Conservation (phyloP, 2,888 invertebrate species). For the Muschampia plurimacula region DNA sequence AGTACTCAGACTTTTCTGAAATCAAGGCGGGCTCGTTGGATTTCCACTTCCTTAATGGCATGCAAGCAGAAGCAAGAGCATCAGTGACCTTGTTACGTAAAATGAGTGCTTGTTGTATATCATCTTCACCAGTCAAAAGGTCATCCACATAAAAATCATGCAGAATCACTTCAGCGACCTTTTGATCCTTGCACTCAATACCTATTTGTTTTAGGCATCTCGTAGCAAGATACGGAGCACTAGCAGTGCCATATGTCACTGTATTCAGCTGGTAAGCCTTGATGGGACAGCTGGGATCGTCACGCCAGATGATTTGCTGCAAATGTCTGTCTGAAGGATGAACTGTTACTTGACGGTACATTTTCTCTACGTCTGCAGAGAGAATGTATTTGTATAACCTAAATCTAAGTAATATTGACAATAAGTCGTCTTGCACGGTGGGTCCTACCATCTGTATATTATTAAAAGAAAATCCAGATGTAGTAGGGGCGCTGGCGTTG, state of each 20-base stretch:
- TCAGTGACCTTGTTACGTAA: constrained; percentile 37
- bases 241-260: constrained; percentile 48
- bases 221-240: constrained; percentile 47
- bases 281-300: constrained; percentile 34
- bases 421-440: constrained; percentile 45
- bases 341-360: constrained; percentile 46
- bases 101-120: constrained; percentile 18
- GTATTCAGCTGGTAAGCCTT: constrained; percentile 46
- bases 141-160: constrained; percentile 50
- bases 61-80: constrained; percentile 43
- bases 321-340: constrained; percentile 35
- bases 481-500: constrained; percentile 26
- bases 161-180: constrained; percentile 41
- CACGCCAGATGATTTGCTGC: constrained; percentile 45
- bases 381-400: constrained; percentile 44
- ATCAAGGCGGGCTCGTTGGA: constrained; percentile 44
- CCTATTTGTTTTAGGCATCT: constrained; percentile 47
- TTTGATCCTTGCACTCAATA: constrained; percentile 40
- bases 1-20: constrained; percentile 14
- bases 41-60: constrained; percentile 45
- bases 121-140: constrained; percentile 33
- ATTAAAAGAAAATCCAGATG: constrained; percentile 43
- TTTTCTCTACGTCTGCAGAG: constrained; percentile 47
- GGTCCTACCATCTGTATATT: constrained; percentile 45
- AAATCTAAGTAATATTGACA: constrained; percentile 46